Conservation (phyloP, 2,888 invertebrate species). For the Sycophila texana region DNA sequence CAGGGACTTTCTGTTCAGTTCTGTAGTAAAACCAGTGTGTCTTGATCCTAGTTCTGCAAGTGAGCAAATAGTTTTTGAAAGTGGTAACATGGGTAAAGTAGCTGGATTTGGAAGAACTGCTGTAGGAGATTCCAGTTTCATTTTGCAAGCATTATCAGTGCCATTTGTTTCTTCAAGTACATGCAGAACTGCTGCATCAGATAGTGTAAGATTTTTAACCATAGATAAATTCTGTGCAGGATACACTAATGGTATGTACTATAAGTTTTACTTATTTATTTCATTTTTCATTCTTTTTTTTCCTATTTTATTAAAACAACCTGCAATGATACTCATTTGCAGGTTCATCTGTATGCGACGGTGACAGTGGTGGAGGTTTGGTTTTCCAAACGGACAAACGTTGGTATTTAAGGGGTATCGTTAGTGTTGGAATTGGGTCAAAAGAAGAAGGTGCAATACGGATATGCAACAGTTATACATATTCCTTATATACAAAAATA, state of each 20-base stretch:
- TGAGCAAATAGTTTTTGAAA: conserved; percentile 61
- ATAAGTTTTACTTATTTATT: background rate
- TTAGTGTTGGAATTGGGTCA: conserved; percentile 72
- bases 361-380: conserved; percentile 77
- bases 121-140: conserved; percentile 62
- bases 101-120: conserved; percentile 73
- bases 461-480: conserved; percentile 69
- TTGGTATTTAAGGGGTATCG: conserved; percentile 76
- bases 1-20: conserved; percentile 64
- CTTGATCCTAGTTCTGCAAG: conserved; percentile 62
- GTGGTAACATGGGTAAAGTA: conserved; percentile 65
- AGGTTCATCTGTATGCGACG: conserved; percentile 75
- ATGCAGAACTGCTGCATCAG: conserved; percentile 61
- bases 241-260: conserved; percentile 70
- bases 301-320: conserved; percentile 1
- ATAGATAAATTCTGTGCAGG: conserved; percentile 74
- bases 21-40: conserved; percentile 67
- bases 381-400: conserved; percentile 68
- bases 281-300: conserved; percentile 9
- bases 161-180: conserved; percentile 66
- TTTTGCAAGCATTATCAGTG: conserved; percentile 67
- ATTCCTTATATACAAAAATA: conserved; percentile 72
- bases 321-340: conserved; percentile 29
- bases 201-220: conserved; percentile 66
- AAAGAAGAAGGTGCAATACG: conserved; percentile 57